A percentile compares a stretch with the other conserved stretches of the same genome.
These are phyloP conservation scores for Meloidogyne chitwoodi DNA, from an alignment of 1,140 invertebrate species.

Conservation along the genomic window DNA sequence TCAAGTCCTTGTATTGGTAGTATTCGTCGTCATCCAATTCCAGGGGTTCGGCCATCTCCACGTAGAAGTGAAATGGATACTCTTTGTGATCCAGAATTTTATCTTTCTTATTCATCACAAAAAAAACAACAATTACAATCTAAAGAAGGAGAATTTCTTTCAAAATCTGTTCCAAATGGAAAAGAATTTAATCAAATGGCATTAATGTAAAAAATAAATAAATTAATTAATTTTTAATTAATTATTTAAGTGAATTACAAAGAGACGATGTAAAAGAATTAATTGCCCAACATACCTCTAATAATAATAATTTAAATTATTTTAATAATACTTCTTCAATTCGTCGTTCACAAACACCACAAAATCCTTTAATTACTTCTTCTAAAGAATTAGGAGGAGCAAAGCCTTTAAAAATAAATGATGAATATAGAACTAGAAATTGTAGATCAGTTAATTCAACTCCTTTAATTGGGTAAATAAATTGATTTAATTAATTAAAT, in stretches of 20 bases:
- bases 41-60: constrained; percentile 1
- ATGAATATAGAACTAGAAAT: constrained; percentile 36
- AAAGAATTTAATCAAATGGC: constrained; percentile 1
- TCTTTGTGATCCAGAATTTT: constrained; percentile 55
- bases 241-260: constrained; percentile 5
- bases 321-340: neutral
- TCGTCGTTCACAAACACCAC: constrained; percentile 12
- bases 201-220: no score
- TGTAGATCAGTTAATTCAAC: constrained; percentile 39
- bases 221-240: neutral
- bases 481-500: neutral
- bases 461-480: constrained; percentile 23
- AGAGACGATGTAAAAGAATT: constrained; percentile 11
- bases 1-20: neutral
- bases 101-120: constrained; percentile 41
- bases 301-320: neutral
- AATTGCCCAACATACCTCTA: neutral
- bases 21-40: neutral
- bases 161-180: constrained; percentile 19
- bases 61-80: constrained; percentile 52
- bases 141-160: constrained; percentile 29
- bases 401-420: neutral
- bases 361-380: neutral
- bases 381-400: neutral
- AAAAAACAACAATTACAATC: constrained; percentile 10